Base-by-base conservation (phyloP, 2,113 vertebrate species). In the Percina caprodes region DNA sequence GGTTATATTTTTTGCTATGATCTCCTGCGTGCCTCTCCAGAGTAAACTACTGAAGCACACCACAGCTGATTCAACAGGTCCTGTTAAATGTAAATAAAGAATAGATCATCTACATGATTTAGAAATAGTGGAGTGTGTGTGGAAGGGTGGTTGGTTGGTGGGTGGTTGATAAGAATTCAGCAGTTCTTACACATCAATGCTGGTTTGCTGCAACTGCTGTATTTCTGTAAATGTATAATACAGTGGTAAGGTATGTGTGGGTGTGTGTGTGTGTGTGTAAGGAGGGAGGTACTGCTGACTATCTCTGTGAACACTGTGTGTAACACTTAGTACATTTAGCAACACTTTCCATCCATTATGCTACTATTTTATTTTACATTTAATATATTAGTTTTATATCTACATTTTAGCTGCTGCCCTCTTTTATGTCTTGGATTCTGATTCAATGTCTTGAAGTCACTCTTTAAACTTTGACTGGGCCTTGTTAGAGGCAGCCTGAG, bases 41-140 rank as follows among this genome's bases (percentile, higher is more conserved):
- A 46, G 71, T n/a, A 60, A 77, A 26, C 26, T 45, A 10, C 49
- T 66, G 1, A 74, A 77, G 63, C 67, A 66, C 51, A 52, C 23
- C 18, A 19, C 60, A 54, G 56, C 61, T 83, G 67, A 76, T 15
- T 72, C 74, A 75, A 30, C 52, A 69, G 7, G 26, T 71, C 56
- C 61, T 42, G 24, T 63, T 26, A 68, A 75, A 62, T 66, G 39
- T 42, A 42, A 42, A 11, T 42, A 42, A 3, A 16, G 8, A 26
- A 62, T 30, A 10, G 16, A n/a, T 49, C 1, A n/a, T 54, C 42
- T 30, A n/a, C 14, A 18, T 23, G 42, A 16, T 30, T 62, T 2
- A 70, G 5, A 39, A 12, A 49, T 26, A 58, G 69, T n/a, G 56
- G 35, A 5, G 46, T 49, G 49, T 15, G 49, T n/a, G 73, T 65